Conservation (phyloP, 2,113 vertebrate species). For the Elephantulus edwardii region DNA sequence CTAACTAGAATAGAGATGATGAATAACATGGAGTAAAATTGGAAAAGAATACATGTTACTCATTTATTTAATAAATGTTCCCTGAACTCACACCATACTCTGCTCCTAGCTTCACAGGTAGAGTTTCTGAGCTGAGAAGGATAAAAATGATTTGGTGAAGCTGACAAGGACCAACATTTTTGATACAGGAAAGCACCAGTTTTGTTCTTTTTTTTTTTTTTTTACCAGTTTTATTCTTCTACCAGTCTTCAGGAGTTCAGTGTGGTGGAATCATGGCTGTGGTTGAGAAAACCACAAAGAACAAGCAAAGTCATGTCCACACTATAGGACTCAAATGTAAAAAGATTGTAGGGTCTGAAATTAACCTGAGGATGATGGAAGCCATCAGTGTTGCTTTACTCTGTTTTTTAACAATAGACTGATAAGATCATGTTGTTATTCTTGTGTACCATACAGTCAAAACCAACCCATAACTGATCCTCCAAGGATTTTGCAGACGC, state of each 20-base stretch:
- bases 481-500: too few species aligned
- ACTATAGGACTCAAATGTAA: not conserved
- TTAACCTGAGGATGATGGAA: not conserved
- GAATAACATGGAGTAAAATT: not conserved
- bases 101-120: not conserved
- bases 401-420: not conserved
- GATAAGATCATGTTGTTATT: not conserved
- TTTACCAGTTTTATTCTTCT: not conserved
- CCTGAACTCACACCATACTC: not conserved
- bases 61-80: not conserved
- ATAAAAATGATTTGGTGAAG: not conserved
- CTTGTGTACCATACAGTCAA: too few species aligned
- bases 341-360: not conserved
- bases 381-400: not conserved
- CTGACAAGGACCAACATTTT: not conserved
- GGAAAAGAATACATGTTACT: not conserved
- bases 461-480: too few species aligned
- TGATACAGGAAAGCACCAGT: not conserved
- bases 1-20: not conserved
- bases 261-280: not conserved
- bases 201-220: too few species aligned
- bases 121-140: constrained; percentile 4
- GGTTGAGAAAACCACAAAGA: not conserved
- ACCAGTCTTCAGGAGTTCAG: not conserved
- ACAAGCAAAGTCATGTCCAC: not conserved